Conservation (phyloP, 2,888 invertebrate species). For the Emesis russula region DNA sequence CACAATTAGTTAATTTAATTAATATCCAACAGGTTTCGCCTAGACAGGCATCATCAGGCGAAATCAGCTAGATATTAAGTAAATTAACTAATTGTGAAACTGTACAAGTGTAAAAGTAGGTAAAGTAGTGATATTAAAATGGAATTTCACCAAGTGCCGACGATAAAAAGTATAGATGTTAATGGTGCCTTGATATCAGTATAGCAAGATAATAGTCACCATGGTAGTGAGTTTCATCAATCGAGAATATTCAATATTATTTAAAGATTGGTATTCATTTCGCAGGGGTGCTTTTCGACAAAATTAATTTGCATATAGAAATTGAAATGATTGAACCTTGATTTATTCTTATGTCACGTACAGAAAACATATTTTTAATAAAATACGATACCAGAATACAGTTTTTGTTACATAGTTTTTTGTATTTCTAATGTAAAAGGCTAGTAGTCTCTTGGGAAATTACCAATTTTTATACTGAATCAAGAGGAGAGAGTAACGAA, state of each 20-base stretch:
- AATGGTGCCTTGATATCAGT: too few species aligned
- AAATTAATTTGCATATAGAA: slow-evolving; percentile 25
- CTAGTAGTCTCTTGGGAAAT: slow-evolving; percentile 11
- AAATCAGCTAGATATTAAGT: too few species aligned
- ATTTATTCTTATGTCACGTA: slow-evolving; percentile 8
- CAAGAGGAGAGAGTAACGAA: neutral
- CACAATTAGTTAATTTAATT: too few species aligned
- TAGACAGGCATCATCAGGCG: too few species aligned
- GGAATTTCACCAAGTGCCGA: too few species aligned
- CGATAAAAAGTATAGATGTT: too few species aligned
- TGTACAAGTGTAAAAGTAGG: too few species aligned
- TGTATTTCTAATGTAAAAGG: neutral
- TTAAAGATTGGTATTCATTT: slow-evolving; percentile 24
- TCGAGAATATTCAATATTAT: slow-evolving; percentile 18
- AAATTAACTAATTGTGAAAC: too few species aligned
- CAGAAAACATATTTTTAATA: slow-evolving; percentile 14
- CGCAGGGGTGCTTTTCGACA: slow-evolving; percentile 4
- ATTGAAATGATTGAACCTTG: slow-evolving; percentile 23
- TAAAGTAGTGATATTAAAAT: too few species aligned
- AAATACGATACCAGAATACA: slow-evolving; percentile 1
- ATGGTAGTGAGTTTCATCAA: slow-evolving; percentile 9
- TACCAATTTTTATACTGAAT: neutral
- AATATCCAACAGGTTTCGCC: too few species aligned
- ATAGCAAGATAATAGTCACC: too few species aligned
- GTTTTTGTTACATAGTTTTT: neutral